A percentile compares a stretch with the other conserved stretches of the same genome.
Evolutionary conservation across 2,797 vertebrate genomes (phyloP).

Genomic region (Molossus alvarezi): DNA sequence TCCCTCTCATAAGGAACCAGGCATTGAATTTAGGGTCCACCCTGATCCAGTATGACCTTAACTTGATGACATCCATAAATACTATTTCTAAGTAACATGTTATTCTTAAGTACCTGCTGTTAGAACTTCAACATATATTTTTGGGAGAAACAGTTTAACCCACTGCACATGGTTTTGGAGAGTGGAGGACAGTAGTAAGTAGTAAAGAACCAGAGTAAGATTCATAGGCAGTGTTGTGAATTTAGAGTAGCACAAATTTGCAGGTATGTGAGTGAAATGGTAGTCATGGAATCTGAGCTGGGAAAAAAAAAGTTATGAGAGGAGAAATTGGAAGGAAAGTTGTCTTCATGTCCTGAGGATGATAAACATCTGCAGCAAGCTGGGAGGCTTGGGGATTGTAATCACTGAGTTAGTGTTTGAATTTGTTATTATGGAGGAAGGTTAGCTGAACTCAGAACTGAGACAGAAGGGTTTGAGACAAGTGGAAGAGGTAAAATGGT

Average conservation of each 20-base stretch:
- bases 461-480: not conserved
- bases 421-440: not conserved
- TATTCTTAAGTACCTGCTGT: not conserved
- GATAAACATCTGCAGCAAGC: not conserved
- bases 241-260: not conserved
- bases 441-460: not conserved
- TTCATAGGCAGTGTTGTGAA: not conserved
- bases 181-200: too few relatives aligned
- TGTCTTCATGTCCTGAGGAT: not conserved
- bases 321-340: not conserved
- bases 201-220: not conserved
- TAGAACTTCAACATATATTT: not conserved
- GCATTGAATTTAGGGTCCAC: not conserved
- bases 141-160: not conserved
- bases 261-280: not conserved
- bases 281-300: not conserved
- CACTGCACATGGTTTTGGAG: not conserved
- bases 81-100: not conserved
- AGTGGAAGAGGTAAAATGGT: not conserved
- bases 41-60: not conserved
- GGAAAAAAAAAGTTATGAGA: not conserved
- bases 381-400: not conserved
- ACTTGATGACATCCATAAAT: not conserved
- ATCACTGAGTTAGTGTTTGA: not conserved
- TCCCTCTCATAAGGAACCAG: not conserved